Evolutionary conservation across 2,797 vertebrate genomes (phyloP).

Genomic region (Tragelaphus oryx): DNA sequence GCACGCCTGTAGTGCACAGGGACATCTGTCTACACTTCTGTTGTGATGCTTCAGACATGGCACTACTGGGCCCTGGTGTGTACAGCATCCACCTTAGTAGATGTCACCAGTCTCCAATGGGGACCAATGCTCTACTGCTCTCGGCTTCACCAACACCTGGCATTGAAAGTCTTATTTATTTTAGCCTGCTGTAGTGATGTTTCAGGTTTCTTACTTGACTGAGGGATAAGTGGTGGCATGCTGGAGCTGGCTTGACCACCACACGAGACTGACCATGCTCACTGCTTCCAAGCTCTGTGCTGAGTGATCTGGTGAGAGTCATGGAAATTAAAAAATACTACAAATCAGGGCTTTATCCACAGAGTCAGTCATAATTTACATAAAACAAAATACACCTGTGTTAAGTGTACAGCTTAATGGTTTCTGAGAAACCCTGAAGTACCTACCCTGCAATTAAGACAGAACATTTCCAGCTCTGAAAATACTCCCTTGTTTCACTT

Average conservation of each 20-base stretch:
- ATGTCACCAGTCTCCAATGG: no score
- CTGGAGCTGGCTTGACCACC: neutral
- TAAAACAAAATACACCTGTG: neutral
- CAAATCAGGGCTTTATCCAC: neutral
- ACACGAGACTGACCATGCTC: fast-evolving
- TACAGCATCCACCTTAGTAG: fast-evolving
- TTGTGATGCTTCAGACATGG: no score
- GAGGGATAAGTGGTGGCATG: neutral
- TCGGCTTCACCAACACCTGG: no score
- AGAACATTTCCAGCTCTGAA: neutral
- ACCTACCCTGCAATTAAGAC: neutral
- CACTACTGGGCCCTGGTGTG: no score
- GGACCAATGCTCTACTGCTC: no score
- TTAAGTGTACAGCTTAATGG: neutral
- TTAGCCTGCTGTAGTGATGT: no score
- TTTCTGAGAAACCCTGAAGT: neutral
- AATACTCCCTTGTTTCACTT: neutral
- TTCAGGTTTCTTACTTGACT: neutral
- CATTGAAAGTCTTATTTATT: fast-evolving
- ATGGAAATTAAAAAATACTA: neutral
- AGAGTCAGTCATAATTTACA: neutral
- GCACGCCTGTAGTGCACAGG: fast-evolving
- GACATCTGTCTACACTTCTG: neutral
- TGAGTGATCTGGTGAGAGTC: no score
- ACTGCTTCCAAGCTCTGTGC: neutral